These are phyloP conservation scores for Prenolepis imparis DNA, from an alignment of 2,888 invertebrate genomes.

Conservation along the genomic window DNA sequence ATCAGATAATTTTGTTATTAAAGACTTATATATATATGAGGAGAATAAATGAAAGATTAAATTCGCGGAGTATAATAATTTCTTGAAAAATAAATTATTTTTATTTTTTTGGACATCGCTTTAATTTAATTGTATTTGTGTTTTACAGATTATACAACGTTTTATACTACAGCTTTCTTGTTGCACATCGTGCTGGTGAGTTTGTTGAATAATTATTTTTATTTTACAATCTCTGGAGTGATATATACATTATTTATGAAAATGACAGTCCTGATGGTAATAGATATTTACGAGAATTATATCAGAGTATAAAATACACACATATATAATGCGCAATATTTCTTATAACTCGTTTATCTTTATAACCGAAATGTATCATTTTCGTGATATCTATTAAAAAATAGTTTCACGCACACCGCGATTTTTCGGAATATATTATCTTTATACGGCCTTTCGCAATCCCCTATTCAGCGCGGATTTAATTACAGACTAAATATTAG, in stretches of 20 bases:
- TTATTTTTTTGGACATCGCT: neutral
- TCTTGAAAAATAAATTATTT: neutral
- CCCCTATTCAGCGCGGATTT: constrained; percentile 24
- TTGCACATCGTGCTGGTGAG: neutral
- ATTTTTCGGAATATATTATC: constrained; percentile 9
- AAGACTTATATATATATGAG: neutral
- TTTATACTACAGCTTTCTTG: neutral
- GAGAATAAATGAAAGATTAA: neutral
- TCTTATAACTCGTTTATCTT: neutral
- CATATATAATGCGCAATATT: neutral
- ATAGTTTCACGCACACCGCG: neutral
- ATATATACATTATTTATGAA: neutral
- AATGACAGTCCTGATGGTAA: too few species aligned
- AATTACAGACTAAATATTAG: constrained; percentile 34
- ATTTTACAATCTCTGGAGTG: neutral
- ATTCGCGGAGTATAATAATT: neutral
- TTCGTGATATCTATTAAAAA: neutral
- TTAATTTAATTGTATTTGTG: neutral
- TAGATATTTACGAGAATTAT: neutral
- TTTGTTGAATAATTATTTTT: neutral
- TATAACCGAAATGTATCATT: neutral
- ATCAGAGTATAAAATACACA: too few species aligned
- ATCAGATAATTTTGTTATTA: too few species aligned
- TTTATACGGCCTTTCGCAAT: constrained; percentile 25
- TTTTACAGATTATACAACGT: neutral